Conservation (phyloP, 1,140 invertebrate species). For the Drosophila athabasca region DNA sequence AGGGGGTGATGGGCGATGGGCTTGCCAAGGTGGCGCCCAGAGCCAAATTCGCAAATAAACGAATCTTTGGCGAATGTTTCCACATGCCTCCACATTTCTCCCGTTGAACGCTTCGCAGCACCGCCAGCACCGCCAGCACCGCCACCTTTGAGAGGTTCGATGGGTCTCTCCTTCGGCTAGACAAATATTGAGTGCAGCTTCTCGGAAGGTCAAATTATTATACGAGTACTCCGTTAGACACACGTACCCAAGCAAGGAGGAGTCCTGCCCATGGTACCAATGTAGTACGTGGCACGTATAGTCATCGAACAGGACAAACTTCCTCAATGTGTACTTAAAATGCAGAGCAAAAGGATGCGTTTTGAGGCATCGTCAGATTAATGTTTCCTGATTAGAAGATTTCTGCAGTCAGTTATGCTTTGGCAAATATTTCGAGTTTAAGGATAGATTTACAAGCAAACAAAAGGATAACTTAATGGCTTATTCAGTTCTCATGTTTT, state of each 20-base stretch:
- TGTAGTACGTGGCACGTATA: constrained; percentile 7
- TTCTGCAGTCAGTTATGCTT: constrained; percentile 8
- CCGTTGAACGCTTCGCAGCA: neutral
- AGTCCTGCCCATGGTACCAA: constrained; percentile 2
- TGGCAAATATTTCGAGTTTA: constrained; percentile 32
- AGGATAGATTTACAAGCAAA: neutral
- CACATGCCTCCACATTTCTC: neutral
- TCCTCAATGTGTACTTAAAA: constrained; percentile 5
- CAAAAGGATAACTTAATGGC: constrained; percentile 27
- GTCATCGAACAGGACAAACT: constrained; percentile 33
- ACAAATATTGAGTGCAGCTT: constrained; percentile 27
- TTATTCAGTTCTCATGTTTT: constrained; percentile 14
- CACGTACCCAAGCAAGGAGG: constrained; percentile 16
- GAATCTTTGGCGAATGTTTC: neutral
- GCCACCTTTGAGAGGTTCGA: constrained; percentile 4
- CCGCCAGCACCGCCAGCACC: neutral
- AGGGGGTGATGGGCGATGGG: too few species aligned
- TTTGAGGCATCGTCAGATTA: constrained; percentile 18
- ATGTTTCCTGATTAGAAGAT: constrained; percentile 36
- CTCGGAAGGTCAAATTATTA: constrained; percentile 25
- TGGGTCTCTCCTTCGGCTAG: constrained; percentile 26
- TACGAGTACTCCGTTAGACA: constrained; percentile 1
- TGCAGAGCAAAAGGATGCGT: constrained; percentile 22
- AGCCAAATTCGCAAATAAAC: constrained; percentile 34
- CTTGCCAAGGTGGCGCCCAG: too few species aligned